Base-by-base conservation (phyloP, 2,888 invertebrate genomes). In the Hecatera dysodea region DNA sequence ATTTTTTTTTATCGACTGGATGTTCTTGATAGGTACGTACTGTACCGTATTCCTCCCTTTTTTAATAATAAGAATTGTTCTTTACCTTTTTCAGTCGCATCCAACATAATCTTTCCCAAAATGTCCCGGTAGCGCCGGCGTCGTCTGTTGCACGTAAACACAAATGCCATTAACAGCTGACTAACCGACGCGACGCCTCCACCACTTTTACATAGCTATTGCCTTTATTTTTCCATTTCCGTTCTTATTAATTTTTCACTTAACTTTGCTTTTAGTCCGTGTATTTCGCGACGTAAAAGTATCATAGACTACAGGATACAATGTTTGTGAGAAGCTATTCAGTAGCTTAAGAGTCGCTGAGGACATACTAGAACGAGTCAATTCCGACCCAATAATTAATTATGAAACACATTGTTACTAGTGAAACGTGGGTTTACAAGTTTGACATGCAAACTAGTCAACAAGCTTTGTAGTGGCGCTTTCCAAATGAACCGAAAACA, bases 101-200 rank as follows among this genome's bases (percentile, higher is more conserved):
- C 88, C 82, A 80, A 52, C 36, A n/a, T 78, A 80, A n/a, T 78
- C 76, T 81, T 78, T 82, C 82, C 75, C 74, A 17, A 83, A 83
- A 75, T 75, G 75, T 79, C 80, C 73, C 63, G 78, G 83, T 68
- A 50, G 42, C 74, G 66, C 62, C 78, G 74, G 64, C 79, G 67
- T 66, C 63, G 71, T 67, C 77, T 70, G 81, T 71, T 87, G 86
- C 90, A 89, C 89, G 91, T 87, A 91, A 90, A 89, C 89, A 82
- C 83, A 90, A 92, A 91, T 86, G 87, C 89, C 89, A 91, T 92
- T 92, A 91, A 90, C 87, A 89, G 79, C 86, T 90, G 90, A 91
- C 91, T 90, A 83, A 85, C 83, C 84, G 77, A 72, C 84, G 86
- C 85, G 86, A 88, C 85, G 83, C 76, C 82, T 82, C 81, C 81